These are phyloP conservation scores for Leptinotarsa peninsularis DNA, from an alignment of 2,888 invertebrate species.

Conservation along the genomic window DNA sequence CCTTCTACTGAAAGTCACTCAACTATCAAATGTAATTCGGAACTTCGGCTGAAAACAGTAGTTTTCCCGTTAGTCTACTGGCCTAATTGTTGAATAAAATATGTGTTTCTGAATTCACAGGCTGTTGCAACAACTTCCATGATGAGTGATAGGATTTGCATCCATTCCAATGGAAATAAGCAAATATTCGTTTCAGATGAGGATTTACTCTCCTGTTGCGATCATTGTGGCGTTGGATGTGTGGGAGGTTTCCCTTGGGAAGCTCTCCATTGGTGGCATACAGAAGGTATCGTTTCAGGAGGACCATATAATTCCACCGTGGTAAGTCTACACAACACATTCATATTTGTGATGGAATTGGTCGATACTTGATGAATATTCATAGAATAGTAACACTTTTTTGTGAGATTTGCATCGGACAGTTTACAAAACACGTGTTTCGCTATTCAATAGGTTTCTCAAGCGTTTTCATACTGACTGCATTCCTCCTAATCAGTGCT, in stretches of 20 bases:
- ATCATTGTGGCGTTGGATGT: conserved; percentile 81
- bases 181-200: conserved; percentile 84
- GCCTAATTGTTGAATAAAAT: no score
- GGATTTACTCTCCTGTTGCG: conserved; percentile 83
- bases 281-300: conserved; percentile 86
- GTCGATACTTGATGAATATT: no score
- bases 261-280: conserved; percentile 87
- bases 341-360: not conserved
- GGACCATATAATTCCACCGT: conserved; percentile 77
- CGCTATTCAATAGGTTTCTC: no score
- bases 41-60: no score
- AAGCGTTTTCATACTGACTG: no score
- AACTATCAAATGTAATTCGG: no score
- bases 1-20: no score
- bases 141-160: conserved; percentile 88
- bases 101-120: conserved; percentile 56
- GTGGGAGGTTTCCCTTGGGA: conserved; percentile 82
- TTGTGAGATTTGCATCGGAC: no score
- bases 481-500: no score
- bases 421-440: no score
- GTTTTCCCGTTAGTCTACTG: no score
- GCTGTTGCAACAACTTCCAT: conserved; percentile 89
- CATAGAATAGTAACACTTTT: no score
- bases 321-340: conserved; percentile 61
- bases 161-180: conserved; percentile 76